phyloP scores from a whole-genome alignment of 2,113 vertebrate genomes.

The Hemichromis elongatus region DNA sequence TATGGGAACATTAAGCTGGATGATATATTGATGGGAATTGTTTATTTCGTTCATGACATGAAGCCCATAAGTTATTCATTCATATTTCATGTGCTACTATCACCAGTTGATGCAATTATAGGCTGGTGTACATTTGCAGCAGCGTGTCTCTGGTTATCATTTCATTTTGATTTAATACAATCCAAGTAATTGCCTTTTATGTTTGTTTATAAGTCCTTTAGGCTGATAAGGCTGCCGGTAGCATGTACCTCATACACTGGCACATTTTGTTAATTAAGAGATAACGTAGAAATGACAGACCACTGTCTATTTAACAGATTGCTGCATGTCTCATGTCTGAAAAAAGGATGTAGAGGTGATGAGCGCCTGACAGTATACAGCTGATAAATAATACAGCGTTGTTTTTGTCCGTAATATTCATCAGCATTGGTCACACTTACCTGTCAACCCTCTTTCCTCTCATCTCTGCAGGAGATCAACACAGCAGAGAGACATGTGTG shows the following conservation, averaged over 20 bases:
- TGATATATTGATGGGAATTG: background rate
- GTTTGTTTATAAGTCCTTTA: background rate
- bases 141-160: background rate
- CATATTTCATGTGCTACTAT: background rate
- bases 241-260: background rate
- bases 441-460: background rate
- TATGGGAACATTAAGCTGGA: background rate
- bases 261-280: background rate
- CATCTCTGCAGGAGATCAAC: constrained; percentile 77
- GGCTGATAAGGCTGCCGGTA: background rate
- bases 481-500: constrained; percentile 84
- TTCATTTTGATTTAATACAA: background rate
- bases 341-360: background rate
- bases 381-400: background rate
- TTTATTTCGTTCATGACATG: background rate
- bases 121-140: background rate
- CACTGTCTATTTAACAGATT: background rate
- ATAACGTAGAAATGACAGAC: background rate
- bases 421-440: background rate
- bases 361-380: background rate
- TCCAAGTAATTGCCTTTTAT: background rate
- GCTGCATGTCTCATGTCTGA: background rate
- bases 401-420: background rate
- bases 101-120: background rate
- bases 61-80: background rate